phyloP scores from a whole-genome alignment of 2,797 vertebrate species.

The Fistularia commersonii region DNA sequence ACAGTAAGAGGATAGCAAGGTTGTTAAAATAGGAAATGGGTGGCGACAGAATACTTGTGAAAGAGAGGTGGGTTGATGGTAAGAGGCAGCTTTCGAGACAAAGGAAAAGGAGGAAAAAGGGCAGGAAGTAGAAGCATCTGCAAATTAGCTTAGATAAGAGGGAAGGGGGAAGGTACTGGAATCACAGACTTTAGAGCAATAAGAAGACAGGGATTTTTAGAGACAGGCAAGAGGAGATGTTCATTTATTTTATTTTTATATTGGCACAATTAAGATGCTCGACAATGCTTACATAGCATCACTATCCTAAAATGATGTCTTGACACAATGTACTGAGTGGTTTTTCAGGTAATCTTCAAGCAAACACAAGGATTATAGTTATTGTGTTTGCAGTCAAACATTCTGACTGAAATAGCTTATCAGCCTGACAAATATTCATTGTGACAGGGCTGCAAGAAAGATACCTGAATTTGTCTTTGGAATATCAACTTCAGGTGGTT shows the following conservation, averaged over 20 bases:
- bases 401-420: slow-evolving; percentile 36
- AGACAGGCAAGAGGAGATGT: slow-evolving; percentile 6
- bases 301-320: slow-evolving; percentile 26
- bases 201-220: slow-evolving; percentile 3
- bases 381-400: slow-evolving; percentile 3
- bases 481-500: slow-evolving; percentile 36
- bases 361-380: slow-evolving; percentile 28
- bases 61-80: no score
- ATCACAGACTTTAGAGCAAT: slow-evolving; percentile 2
- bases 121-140: slow-evolving; percentile 6
- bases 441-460: slow-evolving; percentile 18
- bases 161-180: not conserved
- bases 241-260: slow-evolving; percentile 21
- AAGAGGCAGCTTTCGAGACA: not conserved
- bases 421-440: slow-evolving; percentile 27
- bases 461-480: slow-evolving; percentile 29
- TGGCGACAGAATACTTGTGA: no score
- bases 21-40: no score
- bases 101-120: slow-evolving; percentile 23
- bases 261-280: slow-evolving; percentile 4
- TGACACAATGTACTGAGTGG: slow-evolving; percentile 29
- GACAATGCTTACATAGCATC: slow-evolving; percentile 12
- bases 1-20: slow-evolving; percentile 15
- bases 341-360: slow-evolving; percentile 40
- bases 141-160: not conserved